Evolutionary conservation across 1,140 invertebrate species (phyloP).

Genomic region (Drosophila ogumai): DNA sequence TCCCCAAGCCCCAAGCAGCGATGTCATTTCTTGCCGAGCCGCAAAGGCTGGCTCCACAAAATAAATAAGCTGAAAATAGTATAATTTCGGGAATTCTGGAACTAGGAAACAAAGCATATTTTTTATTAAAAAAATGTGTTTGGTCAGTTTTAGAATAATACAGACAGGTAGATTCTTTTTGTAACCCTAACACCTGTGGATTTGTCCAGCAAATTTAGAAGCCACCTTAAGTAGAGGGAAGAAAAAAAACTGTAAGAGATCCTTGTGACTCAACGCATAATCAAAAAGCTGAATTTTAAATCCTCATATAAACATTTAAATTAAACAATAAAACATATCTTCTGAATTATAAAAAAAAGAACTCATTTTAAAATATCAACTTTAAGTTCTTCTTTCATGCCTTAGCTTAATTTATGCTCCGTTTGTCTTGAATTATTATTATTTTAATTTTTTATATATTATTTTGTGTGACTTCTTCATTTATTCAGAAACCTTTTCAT

Average conservation of each 20-base stretch:
- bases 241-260: neutral
- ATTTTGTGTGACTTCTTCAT: neutral
- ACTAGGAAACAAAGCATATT: neutral
- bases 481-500: no score
- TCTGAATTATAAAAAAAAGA: no score
- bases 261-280: neutral
- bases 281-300: no score
- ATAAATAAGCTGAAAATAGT: neutral
- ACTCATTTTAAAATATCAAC: no score
- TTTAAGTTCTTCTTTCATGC: no score
- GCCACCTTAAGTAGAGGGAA: neutral
- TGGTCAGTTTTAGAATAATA: neutral
- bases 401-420: no score
- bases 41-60: neutral
- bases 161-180: no score
- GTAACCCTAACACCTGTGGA: neutral
- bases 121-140: neutral
- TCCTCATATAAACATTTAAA: no score
- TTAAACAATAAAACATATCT: no score
- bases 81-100: neutral
- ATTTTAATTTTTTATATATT: neutral
- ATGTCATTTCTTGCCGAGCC: neutral
- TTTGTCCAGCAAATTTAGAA: no score
- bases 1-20: conserved; percentile 6
- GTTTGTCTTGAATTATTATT: neutral